Conservation (phyloP, 2,113 vertebrate species). For the Cygnus atratus region DNA sequence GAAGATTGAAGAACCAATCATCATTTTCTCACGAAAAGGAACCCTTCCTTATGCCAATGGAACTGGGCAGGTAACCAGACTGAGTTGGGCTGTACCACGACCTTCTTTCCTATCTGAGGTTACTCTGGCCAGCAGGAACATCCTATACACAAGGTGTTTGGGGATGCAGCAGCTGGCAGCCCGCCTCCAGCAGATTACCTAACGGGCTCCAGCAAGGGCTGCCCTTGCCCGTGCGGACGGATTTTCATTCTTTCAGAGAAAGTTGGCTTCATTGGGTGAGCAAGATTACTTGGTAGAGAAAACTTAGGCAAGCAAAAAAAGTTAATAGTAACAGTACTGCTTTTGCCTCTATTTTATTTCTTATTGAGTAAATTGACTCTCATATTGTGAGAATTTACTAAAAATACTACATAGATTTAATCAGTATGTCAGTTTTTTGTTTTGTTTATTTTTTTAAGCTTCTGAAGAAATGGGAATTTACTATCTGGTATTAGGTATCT, state of each 20-base stretch:
- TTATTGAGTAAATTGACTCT: background rate
- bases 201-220: rapidly evolving
- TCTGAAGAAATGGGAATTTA: background rate
- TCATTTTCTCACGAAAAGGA: background rate
- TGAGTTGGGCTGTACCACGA: background rate
- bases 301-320: background rate
- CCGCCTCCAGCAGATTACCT: background rate
- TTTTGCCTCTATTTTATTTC: background rate
- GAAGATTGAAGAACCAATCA: background rate
- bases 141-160: background rate
- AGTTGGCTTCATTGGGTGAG: background rate
- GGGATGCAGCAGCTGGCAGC: background rate
- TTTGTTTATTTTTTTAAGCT: background rate
- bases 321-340: background rate
- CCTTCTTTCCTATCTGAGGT: background rate
- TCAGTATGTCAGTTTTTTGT: background rate
- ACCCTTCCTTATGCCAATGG: background rate
- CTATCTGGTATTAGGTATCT: background rate
- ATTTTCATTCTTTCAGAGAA: background rate
- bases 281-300: background rate
- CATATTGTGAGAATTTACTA: background rate
- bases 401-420: background rate
- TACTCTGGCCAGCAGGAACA: background rate
- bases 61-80: background rate
- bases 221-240: background rate